Base-by-base conservation (phyloP, 2,888 invertebrate species). In the Bibio marci region DNA sequence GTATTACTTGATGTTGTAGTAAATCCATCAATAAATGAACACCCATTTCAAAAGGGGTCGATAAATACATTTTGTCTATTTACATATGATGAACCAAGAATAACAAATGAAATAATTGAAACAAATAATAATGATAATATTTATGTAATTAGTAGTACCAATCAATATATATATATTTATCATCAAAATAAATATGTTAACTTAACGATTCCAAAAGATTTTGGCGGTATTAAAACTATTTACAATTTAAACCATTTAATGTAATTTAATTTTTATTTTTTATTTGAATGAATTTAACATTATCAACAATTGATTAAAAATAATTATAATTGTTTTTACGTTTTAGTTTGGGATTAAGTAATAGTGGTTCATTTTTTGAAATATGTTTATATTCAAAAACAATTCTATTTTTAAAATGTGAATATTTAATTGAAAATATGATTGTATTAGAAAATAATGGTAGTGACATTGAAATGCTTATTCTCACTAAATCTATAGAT, bases 391-490 rank as follows among this genome's bases (percentile, higher is more conserved):
- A 52, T 17, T 55, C 58, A 2, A 54, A 55, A 35, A 41, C 52
- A 2, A 1, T 12, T 19, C 27, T 19, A 18, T 2, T 41, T 7
- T 8, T 11, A 26, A n/a, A 26, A 15, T 2, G 27, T 19, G 26
- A 42, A 5, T 37, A 38, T 12, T 44, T 51, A 3, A 56, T 62
- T 27, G 59, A 62, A 37, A 54, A 61, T 27, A 37, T 62, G 27
- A 49, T 55, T 26, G 46, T 60, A 1, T 53, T 59, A 52, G 59
- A 59, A 44, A 51, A 52, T 37, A 57, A 45, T 43, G 52, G 56
- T 25, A 54, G 57, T 8, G 47, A 47, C 42, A 48, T 61, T 19
- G 61, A 62, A 39, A 44, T 62, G 1, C 45, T 62, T n/a, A 55
- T 57, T 1, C 57, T 55, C 37, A 37, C 44, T 3, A 46, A 42